These are phyloP conservation scores for Argyrosomus regius DNA, from an alignment of 2,797 vertebrate species.

Conservation along the genomic window DNA sequence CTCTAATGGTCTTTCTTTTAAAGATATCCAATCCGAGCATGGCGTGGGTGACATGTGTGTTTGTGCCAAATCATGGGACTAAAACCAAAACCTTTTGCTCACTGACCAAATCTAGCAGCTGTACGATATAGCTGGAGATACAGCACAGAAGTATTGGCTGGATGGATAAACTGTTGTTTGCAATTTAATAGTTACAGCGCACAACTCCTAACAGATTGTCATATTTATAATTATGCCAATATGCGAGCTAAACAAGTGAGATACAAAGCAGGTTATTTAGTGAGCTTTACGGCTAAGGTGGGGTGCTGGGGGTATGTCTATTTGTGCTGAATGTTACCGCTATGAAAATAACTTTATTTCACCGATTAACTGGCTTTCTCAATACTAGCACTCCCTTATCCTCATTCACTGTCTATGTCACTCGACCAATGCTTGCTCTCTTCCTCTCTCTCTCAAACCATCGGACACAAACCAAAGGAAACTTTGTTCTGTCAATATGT, in stretches of 20 bases:
- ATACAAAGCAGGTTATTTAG: neutral
- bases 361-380: no score
- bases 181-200: neutral
- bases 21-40: neutral
- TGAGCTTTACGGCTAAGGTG: neutral
- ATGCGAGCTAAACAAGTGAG: neutral
- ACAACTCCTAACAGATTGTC: neutral
- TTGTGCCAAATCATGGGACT: no score
- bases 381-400: no score
- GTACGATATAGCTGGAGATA: neutral
- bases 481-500: no score
- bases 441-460: no score
- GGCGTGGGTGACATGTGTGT: neutral
- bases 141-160: neutral
- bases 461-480: no score
- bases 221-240: neutral
- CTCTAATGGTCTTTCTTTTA: no score
- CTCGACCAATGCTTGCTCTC: no score
- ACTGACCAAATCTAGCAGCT: neutral
- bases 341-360: no score
- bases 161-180: neutral
- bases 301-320: no score
- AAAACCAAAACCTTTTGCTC: neutral
- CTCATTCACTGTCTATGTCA: no score
- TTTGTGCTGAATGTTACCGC: no score